Conservation (phyloP, 2,797 vertebrate species). For the Echiichthys vipera region DNA sequence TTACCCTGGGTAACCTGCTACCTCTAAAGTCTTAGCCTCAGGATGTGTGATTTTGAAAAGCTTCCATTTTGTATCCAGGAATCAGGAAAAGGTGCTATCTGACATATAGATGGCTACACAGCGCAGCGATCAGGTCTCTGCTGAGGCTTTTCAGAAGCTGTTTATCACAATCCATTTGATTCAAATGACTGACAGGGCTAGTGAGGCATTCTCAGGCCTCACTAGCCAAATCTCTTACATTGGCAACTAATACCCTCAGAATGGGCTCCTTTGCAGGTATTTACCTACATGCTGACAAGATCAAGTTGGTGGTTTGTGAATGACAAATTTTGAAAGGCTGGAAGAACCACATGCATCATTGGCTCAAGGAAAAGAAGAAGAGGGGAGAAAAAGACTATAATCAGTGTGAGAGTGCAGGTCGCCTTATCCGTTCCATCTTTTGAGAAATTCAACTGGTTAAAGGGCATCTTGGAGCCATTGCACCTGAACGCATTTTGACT, state of each 20-base stretch:
- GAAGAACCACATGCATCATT: not conserved
- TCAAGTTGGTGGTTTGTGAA: conserved; percentile 4
- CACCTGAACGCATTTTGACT: conserved; percentile 42
- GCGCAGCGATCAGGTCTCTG: conserved; percentile 16
- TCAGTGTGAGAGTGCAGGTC: conserved; percentile 8
- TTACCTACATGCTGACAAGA: conserved; percentile 13
- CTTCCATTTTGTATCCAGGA: conserved; percentile 37
- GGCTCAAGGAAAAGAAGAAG: not conserved
- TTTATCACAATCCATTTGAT: conserved; percentile 37
- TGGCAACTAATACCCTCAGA: conserved; percentile 22
- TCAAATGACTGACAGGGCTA: conserved; percentile 44
- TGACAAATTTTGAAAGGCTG: not conserved
- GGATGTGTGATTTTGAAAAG: conserved; percentile 43
- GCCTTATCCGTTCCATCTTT: conserved; percentile 41
- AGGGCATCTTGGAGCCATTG: conserved; percentile 28
- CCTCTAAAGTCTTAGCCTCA: conserved; percentile 40
- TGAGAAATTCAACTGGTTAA: conserved; percentile 23
- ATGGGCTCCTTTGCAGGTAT: conserved; percentile 32
- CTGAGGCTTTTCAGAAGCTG: conserved; percentile 40
- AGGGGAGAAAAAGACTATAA: conserved; percentile 17
- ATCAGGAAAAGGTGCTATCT: conserved; percentile 17
- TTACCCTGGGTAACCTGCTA: conserved; percentile 48
- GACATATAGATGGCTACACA: conserved; percentile 9
- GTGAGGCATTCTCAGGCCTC: conserved; percentile 28
- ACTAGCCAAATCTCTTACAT: conserved; percentile 43